phyloP scores from a whole-genome alignment of 1,140 invertebrate genomes.

The Vollenhovia emeryi region DNA sequence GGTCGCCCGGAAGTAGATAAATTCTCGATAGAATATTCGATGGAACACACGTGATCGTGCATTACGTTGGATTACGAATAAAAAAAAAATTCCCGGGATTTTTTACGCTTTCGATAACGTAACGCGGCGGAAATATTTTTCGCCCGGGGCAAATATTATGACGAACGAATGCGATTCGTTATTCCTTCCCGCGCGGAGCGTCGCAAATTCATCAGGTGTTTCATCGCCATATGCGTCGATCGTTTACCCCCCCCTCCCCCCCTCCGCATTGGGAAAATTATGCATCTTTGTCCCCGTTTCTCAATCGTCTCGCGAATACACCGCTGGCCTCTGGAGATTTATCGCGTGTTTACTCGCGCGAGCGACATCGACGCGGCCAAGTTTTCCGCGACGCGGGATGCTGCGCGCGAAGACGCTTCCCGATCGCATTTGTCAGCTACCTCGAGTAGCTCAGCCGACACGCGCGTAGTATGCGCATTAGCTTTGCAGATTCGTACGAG shows the following conservation, averaged over 20 bases:
- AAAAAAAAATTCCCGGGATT: neutral
- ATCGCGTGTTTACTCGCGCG: conserved; percentile 47
- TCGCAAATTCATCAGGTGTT: conserved; percentile 3
- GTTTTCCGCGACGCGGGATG: conserved; percentile 6
- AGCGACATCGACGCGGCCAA: conserved; percentile 21
- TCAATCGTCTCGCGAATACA: conserved; percentile 29
- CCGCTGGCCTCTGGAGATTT: conserved; percentile 36
- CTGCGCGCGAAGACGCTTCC: neutral
- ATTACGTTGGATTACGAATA: conserved; percentile 54
- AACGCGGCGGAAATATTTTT: conserved; percentile 34
- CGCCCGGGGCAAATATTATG: conserved; percentile 15
- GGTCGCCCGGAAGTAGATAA: conserved; percentile 18
- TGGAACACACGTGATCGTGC: conserved; percentile 47
- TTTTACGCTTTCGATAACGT: conserved; percentile 21
- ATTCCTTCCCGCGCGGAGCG: neutral
- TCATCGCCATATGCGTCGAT: neutral
- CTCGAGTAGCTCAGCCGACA: neutral
- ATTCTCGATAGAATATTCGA: conserved; percentile 38
- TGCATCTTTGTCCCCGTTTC: conserved; percentile 21
- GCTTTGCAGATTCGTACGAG: conserved; percentile 25
- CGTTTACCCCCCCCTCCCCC: conserved; percentile 1
- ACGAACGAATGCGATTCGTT: conserved; percentile 31
- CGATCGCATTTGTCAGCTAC: conserved; percentile 37
- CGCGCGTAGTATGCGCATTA: conserved; percentile 4
- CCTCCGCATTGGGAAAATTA: neutral